These are phyloP conservation scores for Diachasma alloeum DNA, from an alignment of 1,140 invertebrate species.

Conservation along the genomic window DNA sequence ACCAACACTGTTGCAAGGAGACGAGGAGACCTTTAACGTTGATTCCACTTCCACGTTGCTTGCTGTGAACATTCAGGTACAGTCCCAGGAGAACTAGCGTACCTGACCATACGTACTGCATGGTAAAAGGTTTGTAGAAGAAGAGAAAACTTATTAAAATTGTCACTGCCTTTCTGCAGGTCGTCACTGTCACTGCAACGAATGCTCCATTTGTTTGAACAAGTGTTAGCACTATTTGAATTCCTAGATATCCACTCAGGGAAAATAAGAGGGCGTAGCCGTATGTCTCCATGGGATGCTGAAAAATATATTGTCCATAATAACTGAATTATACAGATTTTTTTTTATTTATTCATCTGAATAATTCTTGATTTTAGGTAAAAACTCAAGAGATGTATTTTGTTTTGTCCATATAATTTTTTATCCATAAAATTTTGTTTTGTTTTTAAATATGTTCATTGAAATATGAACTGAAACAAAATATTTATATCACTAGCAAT, in stretches of 20 bases:
- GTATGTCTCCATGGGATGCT: constrained; percentile 82
- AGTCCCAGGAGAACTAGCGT: constrained; percentile 87
- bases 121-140: constrained; percentile 93
- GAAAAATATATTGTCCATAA: constrained; percentile 45
- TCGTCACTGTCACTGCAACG: constrained; percentile 89
- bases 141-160: constrained; percentile 93
- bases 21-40: constrained; percentile 31
- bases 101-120: constrained; percentile 91
- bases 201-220: constrained; percentile 89
- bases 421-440: no score
- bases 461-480: no score
- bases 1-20: constrained; percentile 38
- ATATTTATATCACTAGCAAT: no score
- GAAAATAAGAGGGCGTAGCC: constrained; percentile 88
- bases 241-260: constrained; percentile 87
- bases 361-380: no score
- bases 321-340: neutral
- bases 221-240: constrained; percentile 89
- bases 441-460: no score
- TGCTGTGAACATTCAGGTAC: constrained; percentile 89
- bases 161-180: constrained; percentile 88
- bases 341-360: no score
- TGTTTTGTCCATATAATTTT: no score
- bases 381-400: no score
- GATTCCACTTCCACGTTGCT: constrained; percentile 61